Evolutionary conservation across 2,797 vertebrate species (phyloP).

Genomic region (Spheniscus humboldti): DNA sequence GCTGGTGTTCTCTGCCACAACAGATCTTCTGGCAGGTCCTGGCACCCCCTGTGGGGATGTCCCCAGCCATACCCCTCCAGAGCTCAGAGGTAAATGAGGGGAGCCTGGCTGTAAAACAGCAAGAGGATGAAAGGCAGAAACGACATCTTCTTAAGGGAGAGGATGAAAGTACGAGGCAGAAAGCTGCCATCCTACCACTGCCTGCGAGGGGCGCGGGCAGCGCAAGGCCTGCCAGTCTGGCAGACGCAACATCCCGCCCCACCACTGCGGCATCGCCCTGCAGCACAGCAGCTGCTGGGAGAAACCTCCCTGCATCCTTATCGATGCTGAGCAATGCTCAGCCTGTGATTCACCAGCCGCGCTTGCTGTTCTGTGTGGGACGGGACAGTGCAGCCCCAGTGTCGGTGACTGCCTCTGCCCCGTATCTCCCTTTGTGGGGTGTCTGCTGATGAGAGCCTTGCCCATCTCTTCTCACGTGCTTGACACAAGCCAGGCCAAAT

Average conservation of each 20-base stretch:
- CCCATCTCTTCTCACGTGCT: neutral
- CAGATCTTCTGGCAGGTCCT: neutral
- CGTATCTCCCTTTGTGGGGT: neutral
- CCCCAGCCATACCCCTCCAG: neutral
- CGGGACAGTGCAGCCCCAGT: accelerated
- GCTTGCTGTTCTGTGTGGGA: neutral
- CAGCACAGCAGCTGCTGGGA: neutral
- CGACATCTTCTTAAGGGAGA: neutral
- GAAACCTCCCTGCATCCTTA: neutral
- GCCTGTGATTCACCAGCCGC: neutral
- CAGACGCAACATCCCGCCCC: neutral
- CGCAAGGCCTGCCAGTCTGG: accelerated
- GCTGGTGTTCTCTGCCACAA: neutral
- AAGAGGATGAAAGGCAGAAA: neutral
- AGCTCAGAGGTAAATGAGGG: neutral
- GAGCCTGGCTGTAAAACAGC: neutral
- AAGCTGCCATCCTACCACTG: neutral
- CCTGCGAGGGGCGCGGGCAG: neutral
- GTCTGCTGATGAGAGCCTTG: neutral
- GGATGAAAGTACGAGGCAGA: neutral
- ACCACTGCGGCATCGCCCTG: accelerated
- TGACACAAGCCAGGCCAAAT: neutral
- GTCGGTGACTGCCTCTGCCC: neutral
- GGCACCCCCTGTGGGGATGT: neutral
- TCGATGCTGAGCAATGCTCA: neutral